A percentile compares a stretch with the other conserved stretches of the same genome.
Conservation (phyloP, 2,888 invertebrate genomes). For the Eustalomyia histrio region DNA sequence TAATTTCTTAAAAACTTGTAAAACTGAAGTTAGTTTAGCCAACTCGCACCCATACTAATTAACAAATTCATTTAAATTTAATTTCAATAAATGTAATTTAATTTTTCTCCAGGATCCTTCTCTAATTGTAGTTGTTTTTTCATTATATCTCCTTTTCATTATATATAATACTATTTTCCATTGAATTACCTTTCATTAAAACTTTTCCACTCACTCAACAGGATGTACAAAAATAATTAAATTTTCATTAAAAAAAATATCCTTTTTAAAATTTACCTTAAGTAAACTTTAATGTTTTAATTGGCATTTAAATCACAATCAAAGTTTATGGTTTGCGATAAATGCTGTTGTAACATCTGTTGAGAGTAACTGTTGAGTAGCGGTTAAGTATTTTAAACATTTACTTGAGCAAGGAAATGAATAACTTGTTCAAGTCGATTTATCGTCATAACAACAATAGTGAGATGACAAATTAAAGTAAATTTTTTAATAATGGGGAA, state of each 20-base stretch:
- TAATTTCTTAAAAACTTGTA: too few species aligned
- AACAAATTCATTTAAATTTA: too few species aligned
- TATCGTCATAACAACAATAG: too few species aligned
- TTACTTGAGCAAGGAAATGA: too few species aligned
- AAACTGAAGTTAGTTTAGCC: too few species aligned
- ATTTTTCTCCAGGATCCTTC: too few species aligned
- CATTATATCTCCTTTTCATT: neutral
- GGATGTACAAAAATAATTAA: neutral
- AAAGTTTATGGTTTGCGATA: neutral
- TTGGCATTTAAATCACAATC: slow-evolving; percentile 1
- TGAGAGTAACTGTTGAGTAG: too few species aligned
- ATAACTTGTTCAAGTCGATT: too few species aligned
- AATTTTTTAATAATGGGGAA: too few species aligned
- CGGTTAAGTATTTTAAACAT: neutral
- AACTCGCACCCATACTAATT: too few species aligned
- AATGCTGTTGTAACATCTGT: neutral
- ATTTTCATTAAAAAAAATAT: neutral
- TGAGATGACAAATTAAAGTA: too few species aligned
- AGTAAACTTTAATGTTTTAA: neutral
- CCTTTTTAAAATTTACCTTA: neutral
- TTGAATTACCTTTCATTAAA: neutral
- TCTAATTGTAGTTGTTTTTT: neutral
- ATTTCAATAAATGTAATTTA: too few species aligned
- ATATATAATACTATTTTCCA: neutral
- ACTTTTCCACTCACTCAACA: neutral